Base-by-base conservation (phyloP, 1,140 invertebrate species). In the Musca vetustissima region DNA sequence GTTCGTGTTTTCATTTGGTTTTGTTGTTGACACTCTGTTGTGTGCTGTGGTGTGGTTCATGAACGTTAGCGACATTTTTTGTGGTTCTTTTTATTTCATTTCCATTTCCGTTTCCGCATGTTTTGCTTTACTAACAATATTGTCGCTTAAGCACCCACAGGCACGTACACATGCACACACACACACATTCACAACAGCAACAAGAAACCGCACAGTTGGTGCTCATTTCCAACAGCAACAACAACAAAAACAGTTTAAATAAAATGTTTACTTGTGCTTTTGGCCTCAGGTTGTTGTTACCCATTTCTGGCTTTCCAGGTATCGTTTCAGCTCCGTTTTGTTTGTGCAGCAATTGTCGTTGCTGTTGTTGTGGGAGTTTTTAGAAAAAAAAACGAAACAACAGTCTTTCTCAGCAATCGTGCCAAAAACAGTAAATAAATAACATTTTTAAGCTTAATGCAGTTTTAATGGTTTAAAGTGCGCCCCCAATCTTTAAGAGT, bases 341-440 rank as follows among this genome's bases (percentile, higher is more conserved):
- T 32, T 32, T 32, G 28, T 32, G 28, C 3, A 32, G 28, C 28
- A 32, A 32, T 32, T 32, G 28, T 32, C 28, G 28, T 32, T 32
- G 28, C 28, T 32, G 28, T 32, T 17, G 22, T 55, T 55, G 53
- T 55, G 53, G 21, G 22, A 32, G 28, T 32, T 32, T 32, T n/a
- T 32, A 57, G 24, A 32, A 13, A 32, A 59, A n/a, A n/a, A n/a
- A n/a, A n/a, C n/a, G n/a, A n/a, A n/a, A n/a, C n/a, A n/a, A 32
- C 11, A 22, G 22, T 32, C n/a, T 32, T 3, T n/a, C 24, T 3
- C 25, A n/a, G 53, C 24, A n/a, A 25, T 55, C 24, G 55, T 59
- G 14, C 15, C 13, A 59, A 49, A 59, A 59, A 28, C n/a, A 32
- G 55, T 59, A 59, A 59, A 59, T 59, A 59, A 59, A 59, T 59